phyloP scores from a whole-genome alignment of 2,113 vertebrate species.

The Mola mola region DNA sequence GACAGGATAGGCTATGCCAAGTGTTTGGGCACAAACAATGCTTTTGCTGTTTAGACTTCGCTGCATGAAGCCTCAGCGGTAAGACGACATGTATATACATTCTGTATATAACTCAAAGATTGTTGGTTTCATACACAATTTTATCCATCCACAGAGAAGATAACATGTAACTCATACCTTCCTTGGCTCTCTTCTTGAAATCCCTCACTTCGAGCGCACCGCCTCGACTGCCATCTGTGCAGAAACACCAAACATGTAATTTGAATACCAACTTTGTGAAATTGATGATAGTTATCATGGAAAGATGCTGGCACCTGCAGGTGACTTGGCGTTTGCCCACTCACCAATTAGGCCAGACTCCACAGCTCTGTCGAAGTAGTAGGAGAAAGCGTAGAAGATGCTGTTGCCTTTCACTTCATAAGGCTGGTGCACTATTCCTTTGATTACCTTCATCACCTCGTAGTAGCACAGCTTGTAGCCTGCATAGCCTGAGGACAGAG shows the following conservation, averaged over 20 bases:
- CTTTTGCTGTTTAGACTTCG: constrained; percentile 41
- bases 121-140: constrained; percentile 52
- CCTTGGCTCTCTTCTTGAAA: constrained; percentile 93
- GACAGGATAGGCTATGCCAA: too few species aligned
- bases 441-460: constrained; percentile 90
- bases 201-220: constrained; percentile 92
- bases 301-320: constrained; percentile 29
- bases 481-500: constrained; percentile 82
- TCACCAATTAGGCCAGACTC: constrained; percentile 93
- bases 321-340: constrained; percentile 44
- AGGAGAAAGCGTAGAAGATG: constrained; percentile 96
- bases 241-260: constrained; percentile 42
- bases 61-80: constrained; percentile 39
- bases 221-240: constrained; percentile 88
- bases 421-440: constrained; percentile 91
- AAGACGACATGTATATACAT: constrained; percentile 49
- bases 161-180: constrained; percentile 84
- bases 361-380: constrained; percentile 94
- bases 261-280: constrained; percentile 35
- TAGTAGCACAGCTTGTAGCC: constrained; percentile 94
- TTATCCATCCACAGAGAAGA: constrained; percentile 38
- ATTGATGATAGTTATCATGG: constrained; percentile 36
- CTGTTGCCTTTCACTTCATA: constrained; percentile 88
- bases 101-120: constrained; percentile 61
- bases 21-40: constrained; percentile 54